Evolutionary conservation across 2,113 vertebrate species (phyloP).

Genomic region (Ochotona princeps): DNA sequence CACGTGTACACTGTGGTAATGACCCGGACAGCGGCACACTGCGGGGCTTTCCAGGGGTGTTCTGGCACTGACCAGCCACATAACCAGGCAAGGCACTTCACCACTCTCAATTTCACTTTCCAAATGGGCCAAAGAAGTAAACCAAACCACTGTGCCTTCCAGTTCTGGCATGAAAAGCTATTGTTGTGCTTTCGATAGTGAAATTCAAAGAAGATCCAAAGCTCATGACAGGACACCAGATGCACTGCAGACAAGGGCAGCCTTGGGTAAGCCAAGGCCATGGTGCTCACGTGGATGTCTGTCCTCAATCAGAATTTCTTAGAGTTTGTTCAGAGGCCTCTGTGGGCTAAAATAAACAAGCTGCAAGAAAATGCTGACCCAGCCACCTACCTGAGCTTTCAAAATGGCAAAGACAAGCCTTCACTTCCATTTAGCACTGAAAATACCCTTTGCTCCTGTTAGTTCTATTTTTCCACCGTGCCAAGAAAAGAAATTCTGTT

Average conservation of each 20-base stretch:
- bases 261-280: background rate
- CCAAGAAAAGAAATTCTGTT: constrained; percentile 68
- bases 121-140: constrained; percentile 33
- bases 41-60: constrained; percentile 30
- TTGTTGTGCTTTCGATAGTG: constrained; percentile 34
- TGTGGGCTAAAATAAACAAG: constrained; percentile 23
- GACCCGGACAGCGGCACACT: background rate
- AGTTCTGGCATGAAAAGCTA: constrained; percentile 37
- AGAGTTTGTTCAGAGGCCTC: constrained; percentile 28
- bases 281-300: background rate
- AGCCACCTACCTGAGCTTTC: constrained; percentile 62
- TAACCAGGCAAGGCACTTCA: constrained; percentile 7
- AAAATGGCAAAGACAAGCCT: constrained; percentile 20
- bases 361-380: constrained; percentile 39
- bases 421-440: constrained; percentile 47
- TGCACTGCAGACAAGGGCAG: background rate
- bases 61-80: background rate
- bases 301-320: background rate
- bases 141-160: background rate
- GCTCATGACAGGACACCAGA: background rate
- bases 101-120: constrained; percentile 60
- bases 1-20: background rate
- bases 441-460: constrained; percentile 70
- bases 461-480: constrained; percentile 68
- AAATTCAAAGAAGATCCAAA: constrained; percentile 57